Evolutionary conservation across 2,113 vertebrate species (phyloP), one percentile per base, ranked within the genome.

Genomic region (Prochilodus magdalenae): DNA sequence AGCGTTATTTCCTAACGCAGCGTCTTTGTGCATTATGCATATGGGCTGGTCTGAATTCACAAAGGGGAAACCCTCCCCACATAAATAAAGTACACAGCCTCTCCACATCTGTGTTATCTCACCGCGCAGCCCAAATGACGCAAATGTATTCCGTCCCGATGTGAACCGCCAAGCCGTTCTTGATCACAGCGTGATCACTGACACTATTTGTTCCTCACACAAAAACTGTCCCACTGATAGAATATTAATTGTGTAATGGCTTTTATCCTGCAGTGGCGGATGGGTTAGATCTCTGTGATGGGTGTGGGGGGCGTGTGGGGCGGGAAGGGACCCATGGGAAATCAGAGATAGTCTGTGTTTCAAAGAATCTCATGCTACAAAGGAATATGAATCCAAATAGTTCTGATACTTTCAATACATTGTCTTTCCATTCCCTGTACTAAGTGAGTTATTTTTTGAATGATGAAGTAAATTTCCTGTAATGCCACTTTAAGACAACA

Each of bases 121-220:
- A 53, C 60, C 27, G 36, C 51, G 0, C 63, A 57, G 62, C 83
- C 85, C 84, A 20, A 14, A 82, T 53, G 59, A 59, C 70, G 71
- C n/a, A 80, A 86, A 91, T 89, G 18, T 89, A 88, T 89, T 89
- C 85, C 0, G 73, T 66, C 75, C 86, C 66, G 27, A 63, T 30
- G 40, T 78, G 84, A 75, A 85, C 63, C 88, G 72, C 86, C 85
- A 82, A 87, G 74, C 81, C 3, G 82, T 44, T 89, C 87, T 90
- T 90, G 85, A 93, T 93, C 90, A 88, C 88, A 89, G 87, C 87
- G 79, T 90, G 90, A 89, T 83, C 18, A 81, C 79, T 74, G 87
- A 70, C 82, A 82, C 59, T 84, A 87, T 87, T 87, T 89, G 88
- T 89, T 76, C 87, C 73, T 73, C 78, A 83, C 60, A 40, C 82